Evolutionary conservation across 30 jellyfish, hydroid and myxozoan genomes (phyloP).

Genomic region (Aurelia coerulea): DNA sequence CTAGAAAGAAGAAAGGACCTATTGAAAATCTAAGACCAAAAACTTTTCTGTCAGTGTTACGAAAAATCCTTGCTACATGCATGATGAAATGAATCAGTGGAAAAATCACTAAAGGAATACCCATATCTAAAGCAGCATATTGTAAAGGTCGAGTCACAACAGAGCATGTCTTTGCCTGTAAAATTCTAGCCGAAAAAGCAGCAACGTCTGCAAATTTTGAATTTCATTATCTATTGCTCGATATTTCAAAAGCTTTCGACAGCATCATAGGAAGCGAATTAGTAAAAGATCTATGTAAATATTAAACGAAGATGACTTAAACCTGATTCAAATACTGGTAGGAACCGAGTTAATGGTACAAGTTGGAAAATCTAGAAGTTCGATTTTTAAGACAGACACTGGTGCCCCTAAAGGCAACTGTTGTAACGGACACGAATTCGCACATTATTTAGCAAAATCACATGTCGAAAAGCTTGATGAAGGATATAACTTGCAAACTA

Average conservation of each 20-base stretch:
- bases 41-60: not conserved
- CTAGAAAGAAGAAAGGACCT: constrained; percentile 6
- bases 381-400: not conserved
- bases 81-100: not conserved
- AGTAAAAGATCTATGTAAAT: not conserved
- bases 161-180: no score
- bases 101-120: not conserved
- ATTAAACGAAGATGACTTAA: not conserved
- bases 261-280: not conserved
- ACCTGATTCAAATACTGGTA: not conserved
- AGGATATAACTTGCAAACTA: not conserved
- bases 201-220: no score
- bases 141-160: not conserved
- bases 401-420: not conserved
- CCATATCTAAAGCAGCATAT: not conserved
- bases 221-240: no score
- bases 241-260: no score
- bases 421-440: not conserved
- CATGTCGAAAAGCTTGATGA: not conserved
- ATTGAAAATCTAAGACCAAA: constrained; percentile 2
- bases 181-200: no score
- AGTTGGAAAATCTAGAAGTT: not conserved
- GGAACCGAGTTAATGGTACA: not conserved
- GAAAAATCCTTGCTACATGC: not conserved
- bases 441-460: not conserved